Base-by-base conservation (phyloP, 1,140 invertebrate species). In the Drosophila jambulina region DNA sequence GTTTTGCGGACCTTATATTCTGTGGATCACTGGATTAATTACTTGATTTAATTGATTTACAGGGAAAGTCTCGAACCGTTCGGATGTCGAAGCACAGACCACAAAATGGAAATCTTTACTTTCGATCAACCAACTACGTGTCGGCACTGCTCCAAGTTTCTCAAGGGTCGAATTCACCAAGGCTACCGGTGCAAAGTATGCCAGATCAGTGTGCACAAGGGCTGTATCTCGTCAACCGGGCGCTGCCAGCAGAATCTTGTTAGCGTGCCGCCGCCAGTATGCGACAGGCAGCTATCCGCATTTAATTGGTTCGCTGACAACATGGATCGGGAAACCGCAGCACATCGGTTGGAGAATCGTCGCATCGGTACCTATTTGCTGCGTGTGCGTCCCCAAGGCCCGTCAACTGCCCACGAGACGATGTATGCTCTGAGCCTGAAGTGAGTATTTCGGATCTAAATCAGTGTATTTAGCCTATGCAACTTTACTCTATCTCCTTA, bases 281-380 rank as follows among this genome's bases (percentile, higher is more conserved):
- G 92, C 75, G 92, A 93, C 78, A 79, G 92, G 3, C 88, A 91
- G 53, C 48, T 93, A 29, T 91, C 92, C 5, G 92, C 92, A 49
- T 93, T 93, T 46, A 92, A 93, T 62, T 93, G 92, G 92, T 92
- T 97, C 93, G 97, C 97, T 34, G 97, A 97, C 23, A 96, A 96
- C 93, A 98, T 98, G 97, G 96, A 96, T 19, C 94, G 98, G 67
- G 96, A 97, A 75, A 94, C 94, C 58, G 98, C 98, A 9, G 95
- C 96, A n/a, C 94, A 94, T 63, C 95, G 96, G 45, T 93, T 99
- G 38, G 96, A 98, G 92, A 93, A 95, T 45, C 94, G 97, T 43
- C 95, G 96, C 76, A 95, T 97, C 93, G 98, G 98, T 67, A 98
- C 98, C 3, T 99, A 97, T 93, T 94, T 99, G 86, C 94, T 99